Evolutionary conservation across 2,113 vertebrate species (phyloP).

Genomic region (Jacana jacana): DNA sequence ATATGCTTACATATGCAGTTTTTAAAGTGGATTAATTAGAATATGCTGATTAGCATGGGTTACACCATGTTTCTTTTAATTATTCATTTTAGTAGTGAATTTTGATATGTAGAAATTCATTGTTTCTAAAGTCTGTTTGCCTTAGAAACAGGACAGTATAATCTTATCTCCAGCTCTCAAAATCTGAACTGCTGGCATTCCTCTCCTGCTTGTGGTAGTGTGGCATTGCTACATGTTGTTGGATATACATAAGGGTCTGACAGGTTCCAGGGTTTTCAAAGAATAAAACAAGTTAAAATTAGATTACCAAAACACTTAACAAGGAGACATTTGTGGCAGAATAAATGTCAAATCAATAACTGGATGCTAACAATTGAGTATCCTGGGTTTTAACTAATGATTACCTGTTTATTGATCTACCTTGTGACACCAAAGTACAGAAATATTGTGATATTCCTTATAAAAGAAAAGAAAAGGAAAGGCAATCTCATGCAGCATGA

Average conservation of each 20-base stretch:
- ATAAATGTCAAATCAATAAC: conserved; percentile 59
- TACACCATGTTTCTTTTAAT: neutral
- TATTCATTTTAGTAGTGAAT: neutral
- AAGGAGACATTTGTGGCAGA: neutral
- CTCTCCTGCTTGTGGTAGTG: neutral
- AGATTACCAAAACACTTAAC: conserved; percentile 44
- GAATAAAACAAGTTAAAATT: conserved; percentile 30
- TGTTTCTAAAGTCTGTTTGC: conserved; percentile 6
- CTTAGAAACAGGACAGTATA: neutral
- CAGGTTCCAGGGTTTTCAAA: neutral
- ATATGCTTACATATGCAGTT: neutral
- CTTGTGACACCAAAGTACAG: neutral
- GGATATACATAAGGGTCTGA: neutral
- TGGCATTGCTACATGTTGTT: neutral
- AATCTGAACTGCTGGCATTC: neutral
- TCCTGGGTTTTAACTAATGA: conserved; percentile 21
- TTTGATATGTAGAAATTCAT: neutral
- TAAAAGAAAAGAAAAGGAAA: neutral
- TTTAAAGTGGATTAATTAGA: neutral
- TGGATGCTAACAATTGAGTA: neutral
- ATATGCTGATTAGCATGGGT: neutral
- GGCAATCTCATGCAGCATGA: neutral
- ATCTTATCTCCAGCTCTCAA: neutral
- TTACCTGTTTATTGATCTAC: neutral
- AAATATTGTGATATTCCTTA: neutral